phyloP scores from a whole-genome alignment of 2,797 vertebrate genomes.

The Chelonia mydas region DNA sequence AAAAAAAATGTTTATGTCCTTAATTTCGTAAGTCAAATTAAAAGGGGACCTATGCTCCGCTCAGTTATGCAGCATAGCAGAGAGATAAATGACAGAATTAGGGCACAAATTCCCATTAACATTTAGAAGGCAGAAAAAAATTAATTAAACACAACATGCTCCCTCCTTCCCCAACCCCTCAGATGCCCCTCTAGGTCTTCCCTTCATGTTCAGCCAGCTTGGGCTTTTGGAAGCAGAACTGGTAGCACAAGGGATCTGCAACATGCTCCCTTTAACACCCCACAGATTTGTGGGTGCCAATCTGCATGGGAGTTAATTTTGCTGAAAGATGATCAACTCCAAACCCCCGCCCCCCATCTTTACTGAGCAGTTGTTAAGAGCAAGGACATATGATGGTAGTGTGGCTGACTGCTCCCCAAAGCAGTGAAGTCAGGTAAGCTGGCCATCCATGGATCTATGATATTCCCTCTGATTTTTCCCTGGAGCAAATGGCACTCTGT shows the following conservation, averaged over 20 bases:
- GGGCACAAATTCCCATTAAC: accelerated
- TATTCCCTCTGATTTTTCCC: not conserved
- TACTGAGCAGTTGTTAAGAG: not conserved
- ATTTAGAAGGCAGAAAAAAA: not conserved
- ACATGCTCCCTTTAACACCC: not conserved
- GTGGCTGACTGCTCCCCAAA: accelerated
- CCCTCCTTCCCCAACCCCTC: not conserved
- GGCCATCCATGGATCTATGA: accelerated
- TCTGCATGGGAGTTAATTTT: accelerated
- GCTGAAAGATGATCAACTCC: not conserved
- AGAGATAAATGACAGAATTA: not conserved
- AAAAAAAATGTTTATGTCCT: not conserved
- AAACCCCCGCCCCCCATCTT: not conserved
- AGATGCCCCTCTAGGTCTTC: not conserved
- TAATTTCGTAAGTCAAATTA: not conserved
- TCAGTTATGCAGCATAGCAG: not conserved
- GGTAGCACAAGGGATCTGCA: accelerated
- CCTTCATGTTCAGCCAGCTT: not conserved
- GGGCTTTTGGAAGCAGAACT: accelerated
- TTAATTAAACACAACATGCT: not conserved
- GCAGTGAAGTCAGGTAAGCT: not conserved
- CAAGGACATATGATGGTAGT: not conserved
- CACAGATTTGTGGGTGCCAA: not conserved
- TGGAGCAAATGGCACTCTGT: not conserved
- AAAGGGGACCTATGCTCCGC: not conserved